Evolutionary conservation across 2,888 invertebrate species (phyloP).

Genomic region (Cephus pulcher): DNA sequence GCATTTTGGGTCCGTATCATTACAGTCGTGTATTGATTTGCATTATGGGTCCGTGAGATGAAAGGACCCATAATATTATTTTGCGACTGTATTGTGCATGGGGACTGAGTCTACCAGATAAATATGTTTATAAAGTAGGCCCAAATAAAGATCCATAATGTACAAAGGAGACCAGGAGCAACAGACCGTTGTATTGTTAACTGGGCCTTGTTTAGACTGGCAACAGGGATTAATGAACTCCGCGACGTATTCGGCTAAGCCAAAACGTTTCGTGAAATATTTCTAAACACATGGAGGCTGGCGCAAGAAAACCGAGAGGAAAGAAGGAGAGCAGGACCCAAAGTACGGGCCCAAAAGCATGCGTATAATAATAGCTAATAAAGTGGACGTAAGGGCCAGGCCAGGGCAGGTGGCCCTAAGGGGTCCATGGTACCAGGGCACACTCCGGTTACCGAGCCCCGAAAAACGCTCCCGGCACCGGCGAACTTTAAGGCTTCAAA

Average conservation of each 20-base stretch:
- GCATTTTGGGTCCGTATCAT: background rate
- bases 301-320: conserved; percentile 16
- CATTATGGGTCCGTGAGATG: background rate
- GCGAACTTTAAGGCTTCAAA: conserved; percentile 22
- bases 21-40: background rate
- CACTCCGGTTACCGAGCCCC: conserved; percentile 48
- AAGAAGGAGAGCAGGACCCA: conserved; percentile 16
- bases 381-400: conserved; percentile 52
- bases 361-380: conserved; percentile 65
- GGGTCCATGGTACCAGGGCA: conserved; percentile 35
- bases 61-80: background rate
- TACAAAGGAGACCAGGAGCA: background rate
- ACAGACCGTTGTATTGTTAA: background rate
- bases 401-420: conserved; percentile 54
- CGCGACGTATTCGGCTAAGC: conserved; percentile 39
- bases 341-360: conserved; percentile 43
- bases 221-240: conserved; percentile 57
- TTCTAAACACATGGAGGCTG: conserved; percentile 56
- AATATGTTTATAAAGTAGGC: background rate
- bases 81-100: background rate
- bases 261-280: conserved; percentile 55
- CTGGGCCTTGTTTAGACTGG: conserved; percentile 59
- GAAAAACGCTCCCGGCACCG: conserved; percentile 32
- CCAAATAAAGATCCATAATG: too few relatives aligned
- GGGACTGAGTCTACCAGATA: background rate